These are phyloP conservation scores for Squalus acanthias DNA, from an alignment of 2,797 vertebrate genomes.

Conservation along the genomic window DNA sequence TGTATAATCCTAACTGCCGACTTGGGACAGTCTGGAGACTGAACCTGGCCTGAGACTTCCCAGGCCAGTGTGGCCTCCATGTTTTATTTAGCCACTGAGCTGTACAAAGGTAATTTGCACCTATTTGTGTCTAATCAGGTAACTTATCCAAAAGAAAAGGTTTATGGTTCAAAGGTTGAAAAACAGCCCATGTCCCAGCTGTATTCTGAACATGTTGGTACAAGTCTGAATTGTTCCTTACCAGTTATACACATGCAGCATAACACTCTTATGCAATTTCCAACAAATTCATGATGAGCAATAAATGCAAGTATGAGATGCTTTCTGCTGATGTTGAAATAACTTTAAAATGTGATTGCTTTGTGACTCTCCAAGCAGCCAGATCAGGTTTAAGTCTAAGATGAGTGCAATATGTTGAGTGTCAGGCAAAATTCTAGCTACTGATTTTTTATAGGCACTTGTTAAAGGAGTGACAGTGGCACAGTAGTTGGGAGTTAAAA, in stretches of 20 bases:
- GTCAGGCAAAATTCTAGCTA: background rate
- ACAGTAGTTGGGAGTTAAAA: background rate
- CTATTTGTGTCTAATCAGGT: background rate
- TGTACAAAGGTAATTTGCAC: background rate
- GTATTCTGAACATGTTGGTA: background rate
- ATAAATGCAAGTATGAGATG: background rate
- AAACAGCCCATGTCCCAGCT: background rate
- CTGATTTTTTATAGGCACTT: background rate
- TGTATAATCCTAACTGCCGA: background rate
- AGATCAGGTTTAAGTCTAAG: background rate
- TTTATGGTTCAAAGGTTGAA: slow-evolving; percentile 6
- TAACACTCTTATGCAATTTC: background rate
- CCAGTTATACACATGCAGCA: background rate
- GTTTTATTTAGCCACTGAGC: background rate
- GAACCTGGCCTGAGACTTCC: background rate
- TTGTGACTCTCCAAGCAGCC: background rate
- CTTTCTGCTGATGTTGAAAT: background rate
- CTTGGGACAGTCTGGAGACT: background rate
- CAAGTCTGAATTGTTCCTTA: background rate
- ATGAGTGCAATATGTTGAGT: background rate
- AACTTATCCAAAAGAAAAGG: background rate
- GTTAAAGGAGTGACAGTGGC: background rate
- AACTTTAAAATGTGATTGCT: background rate
- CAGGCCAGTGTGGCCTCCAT: background rate
- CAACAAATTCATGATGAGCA: background rate